Conservation (phyloP, 1,140 invertebrate species). For the Drosophila gunungcola region DNA sequence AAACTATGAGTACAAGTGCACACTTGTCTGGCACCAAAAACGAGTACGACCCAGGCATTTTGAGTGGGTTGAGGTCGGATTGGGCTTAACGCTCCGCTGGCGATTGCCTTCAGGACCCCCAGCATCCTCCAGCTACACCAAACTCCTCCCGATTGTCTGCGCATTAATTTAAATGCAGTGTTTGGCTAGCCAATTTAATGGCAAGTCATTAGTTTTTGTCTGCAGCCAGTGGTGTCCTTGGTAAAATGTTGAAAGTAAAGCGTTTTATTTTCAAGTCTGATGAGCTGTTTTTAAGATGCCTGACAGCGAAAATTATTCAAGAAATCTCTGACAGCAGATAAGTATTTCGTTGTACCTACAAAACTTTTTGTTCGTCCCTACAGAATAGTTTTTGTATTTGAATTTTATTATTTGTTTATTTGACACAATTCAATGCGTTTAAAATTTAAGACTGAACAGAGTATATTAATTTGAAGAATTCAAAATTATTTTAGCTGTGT, state of each 20-base stretch:
- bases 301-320: background rate
- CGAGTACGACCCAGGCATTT: background rate
- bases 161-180: conserved; percentile 75
- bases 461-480: too few species aligned
- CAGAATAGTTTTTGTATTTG: too few species aligned
- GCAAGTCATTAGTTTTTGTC: conserved; percentile 59
- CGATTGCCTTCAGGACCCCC: conserved; percentile 22
- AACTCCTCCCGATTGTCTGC: conserved; percentile 38
- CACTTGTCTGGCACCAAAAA: conserved; percentile 67
- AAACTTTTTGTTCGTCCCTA: too few species aligned
- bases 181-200: conserved; percentile 71
- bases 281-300: background rate
- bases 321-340: background rate
- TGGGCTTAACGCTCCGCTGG: conserved; percentile 57
- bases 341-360: background rate
- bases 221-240: conserved; percentile 11
- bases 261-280: background rate
- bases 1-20: conserved; percentile 77
- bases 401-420: too few species aligned
- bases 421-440: too few species aligned
- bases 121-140: background rate
- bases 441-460: too few species aligned
- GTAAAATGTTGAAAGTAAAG: background rate
- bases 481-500: too few species aligned
- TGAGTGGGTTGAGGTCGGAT: conserved; percentile 44